Evolutionary conservation across 2,888 invertebrate species (phyloP).

Genomic region (Sisyra nigra): DNA sequence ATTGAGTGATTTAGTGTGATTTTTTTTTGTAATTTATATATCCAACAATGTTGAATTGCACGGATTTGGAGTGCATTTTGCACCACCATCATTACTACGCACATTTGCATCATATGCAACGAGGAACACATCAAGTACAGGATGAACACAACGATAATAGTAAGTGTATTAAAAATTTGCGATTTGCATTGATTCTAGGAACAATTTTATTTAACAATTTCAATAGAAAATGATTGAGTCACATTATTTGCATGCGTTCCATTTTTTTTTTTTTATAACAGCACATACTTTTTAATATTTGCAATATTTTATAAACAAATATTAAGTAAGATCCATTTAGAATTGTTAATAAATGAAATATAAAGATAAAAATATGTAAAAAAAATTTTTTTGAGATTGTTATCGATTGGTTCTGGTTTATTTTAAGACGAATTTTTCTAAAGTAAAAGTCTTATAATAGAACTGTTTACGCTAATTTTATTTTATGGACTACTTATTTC

Average conservation of each 20-base stretch:
- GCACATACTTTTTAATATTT: too few relatives aligned
- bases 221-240: neutral
- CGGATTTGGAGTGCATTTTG: slow-evolving; percentile 60
- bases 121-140: slow-evolving; percentile 34
- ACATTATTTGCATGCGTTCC: neutral
- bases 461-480: too few relatives aligned
- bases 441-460: too few relatives aligned
- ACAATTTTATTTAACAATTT: neutral
- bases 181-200: slow-evolving; percentile 7
- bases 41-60: slow-evolving; percentile 54
- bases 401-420: too few relatives aligned
- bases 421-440: too few relatives aligned
- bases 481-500: too few relatives aligned
- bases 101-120: slow-evolving; percentile 50
- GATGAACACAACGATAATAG: slow-evolving; percentile 49
- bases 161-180: slow-evolving; percentile 18
- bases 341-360: too few relatives aligned
- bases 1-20: neutral
- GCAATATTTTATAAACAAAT: too few relatives aligned
- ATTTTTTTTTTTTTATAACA: too few relatives aligned
- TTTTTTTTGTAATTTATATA: neutral
- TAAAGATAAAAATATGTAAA: too few relatives aligned
- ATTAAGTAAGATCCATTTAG: too few relatives aligned
- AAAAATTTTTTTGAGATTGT: too few relatives aligned
- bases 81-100: slow-evolving; percentile 61